Base-by-base conservation (phyloP, 2,797 vertebrate species). In the Helostoma temminkii region DNA sequence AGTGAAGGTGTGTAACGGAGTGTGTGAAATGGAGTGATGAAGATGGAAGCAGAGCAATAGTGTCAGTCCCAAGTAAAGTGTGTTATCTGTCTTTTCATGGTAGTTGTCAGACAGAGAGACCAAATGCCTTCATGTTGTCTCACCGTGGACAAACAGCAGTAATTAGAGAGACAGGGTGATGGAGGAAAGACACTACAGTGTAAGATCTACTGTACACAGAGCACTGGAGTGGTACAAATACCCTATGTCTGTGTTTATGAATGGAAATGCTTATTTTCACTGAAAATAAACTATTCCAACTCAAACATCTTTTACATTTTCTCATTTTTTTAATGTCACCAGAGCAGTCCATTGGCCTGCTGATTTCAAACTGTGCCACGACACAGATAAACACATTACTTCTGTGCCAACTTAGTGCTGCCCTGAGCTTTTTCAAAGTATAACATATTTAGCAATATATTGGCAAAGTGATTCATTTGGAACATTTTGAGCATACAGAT, bases 31-130 rank as follows among this genome's bases (percentile, higher is more conserved):
- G 48, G 67, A 26, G 76, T 85, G 86, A 88, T 90, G 87, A 90
- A 91, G 89, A 91, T 85, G 84, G 89, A 91, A 81, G 78, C 78
- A 69, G 61, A 58, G 64, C 72, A 71, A 74, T 76, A 68, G 58
- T 80, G 76, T 72, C 84, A 84, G 80, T 58, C 49, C 65, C 36
- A 50, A 80, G 76, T 76, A 73, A 84, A 80, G 70, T 74, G 65
- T 61, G 82, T 81, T 86, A 85, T 82, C 87, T 76, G 64, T 71
- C 59, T 66, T 82, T 63, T 85, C 79, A 74, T 77, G 72, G 37
- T 34, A 58, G 48, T 66, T 89, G 86, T 79, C 85, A 83, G 71
- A 55, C 15, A 36, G 54, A 76, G 61, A 84, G 63, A 70, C 79
- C 68, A 72, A 82, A 72, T 41, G 61, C 68, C 77, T 81, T 81